Percentiles rank a stretch among this genome's conserved stretches.
phyloP scores from a whole-genome alignment of 2,797 vertebrate genomes.

The Falco concolor region DNA sequence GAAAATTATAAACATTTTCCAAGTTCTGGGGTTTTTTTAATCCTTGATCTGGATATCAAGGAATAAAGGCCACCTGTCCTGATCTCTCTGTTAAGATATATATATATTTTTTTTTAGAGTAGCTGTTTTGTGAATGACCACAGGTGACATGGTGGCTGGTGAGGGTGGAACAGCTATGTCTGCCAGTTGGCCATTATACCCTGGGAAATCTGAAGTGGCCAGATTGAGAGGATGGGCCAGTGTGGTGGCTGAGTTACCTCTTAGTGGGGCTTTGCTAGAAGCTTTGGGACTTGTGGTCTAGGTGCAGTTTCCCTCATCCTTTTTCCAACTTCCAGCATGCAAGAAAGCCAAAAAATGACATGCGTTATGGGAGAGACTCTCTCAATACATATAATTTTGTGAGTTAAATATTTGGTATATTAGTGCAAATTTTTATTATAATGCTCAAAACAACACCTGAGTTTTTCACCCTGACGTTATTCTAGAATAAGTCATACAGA shows the following conservation, averaged over 20 bases:
- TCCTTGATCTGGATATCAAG: neutral
- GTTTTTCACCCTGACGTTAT: constrained; percentile 40
- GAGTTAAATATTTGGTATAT: neutral
- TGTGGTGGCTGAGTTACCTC: neutral
- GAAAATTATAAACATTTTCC: neutral
- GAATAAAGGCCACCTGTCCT: neutral
- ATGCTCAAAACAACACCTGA: constrained; percentile 40
- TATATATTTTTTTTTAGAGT: neutral
- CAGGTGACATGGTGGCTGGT: neutral
- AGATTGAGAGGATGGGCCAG: neutral
- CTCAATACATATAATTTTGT: neutral
- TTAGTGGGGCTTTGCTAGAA: neutral
- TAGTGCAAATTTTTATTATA: constrained; percentile 22
- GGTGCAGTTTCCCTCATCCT: neutral
- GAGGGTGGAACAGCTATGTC: neutral
- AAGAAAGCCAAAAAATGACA: neutral
- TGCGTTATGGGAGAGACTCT: neutral
- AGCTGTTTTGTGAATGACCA: neutral
- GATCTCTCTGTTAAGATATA: neutral
- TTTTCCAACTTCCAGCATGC: neutral
- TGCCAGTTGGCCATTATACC: neutral
- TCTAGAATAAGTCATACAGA: constrained; percentile 54
- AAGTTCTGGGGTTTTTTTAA: neutral
- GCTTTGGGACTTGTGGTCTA: neutral
- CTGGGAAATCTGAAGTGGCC: neutral